Percentiles rank a stretch among this genome's conserved stretches.
Evolutionary conservation across 2,797 vertebrate genomes (phyloP).

Genomic region (Paguma larvata): DNA sequence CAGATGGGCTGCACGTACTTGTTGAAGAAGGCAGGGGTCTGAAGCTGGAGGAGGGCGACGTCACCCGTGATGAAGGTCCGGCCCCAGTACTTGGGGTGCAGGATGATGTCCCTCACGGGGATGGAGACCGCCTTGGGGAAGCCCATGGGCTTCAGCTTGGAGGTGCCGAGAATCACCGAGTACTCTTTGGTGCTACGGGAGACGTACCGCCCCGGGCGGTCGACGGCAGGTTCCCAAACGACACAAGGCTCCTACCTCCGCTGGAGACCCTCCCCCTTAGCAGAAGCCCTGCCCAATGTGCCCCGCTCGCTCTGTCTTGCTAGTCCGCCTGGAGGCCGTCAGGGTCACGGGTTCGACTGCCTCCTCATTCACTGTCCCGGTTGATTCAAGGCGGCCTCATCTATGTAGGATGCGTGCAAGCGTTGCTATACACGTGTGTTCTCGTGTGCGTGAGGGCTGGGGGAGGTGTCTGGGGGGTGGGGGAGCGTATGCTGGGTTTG

Average conservation of each 20-base stretch:
- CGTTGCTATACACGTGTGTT: background rate
- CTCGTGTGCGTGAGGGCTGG: rapidly evolving
- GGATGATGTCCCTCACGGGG: slow-evolving; percentile 70
- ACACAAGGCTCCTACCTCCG: rapidly evolving
- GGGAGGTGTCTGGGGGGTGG: rapidly evolving
- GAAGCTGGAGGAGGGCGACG: slow-evolving; percentile 72
- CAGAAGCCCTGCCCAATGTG: background rate
- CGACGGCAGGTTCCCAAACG: background rate
- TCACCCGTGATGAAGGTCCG: slow-evolving; percentile 63
- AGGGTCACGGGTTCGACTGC: background rate
- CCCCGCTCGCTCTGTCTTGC: background rate
- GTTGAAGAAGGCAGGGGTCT: background rate
- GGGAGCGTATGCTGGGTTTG: background rate
- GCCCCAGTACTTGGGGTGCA: slow-evolving; percentile 79
- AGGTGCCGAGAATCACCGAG: slow-evolving; percentile 68
- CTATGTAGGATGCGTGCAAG: background rate
- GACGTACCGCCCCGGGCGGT: background rate
- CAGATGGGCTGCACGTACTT: slow-evolving; percentile 75
- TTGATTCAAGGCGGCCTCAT: background rate
- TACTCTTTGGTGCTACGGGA: slow-evolving; percentile 74
- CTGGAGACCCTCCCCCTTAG: background rate
- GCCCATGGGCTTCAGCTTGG: background rate
- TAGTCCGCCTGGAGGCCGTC: background rate
- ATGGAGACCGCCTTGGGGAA: background rate
- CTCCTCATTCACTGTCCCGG: background rate